These are phyloP conservation scores for Hypercompe scribonia DNA, from an alignment of 2,888 invertebrate genomes.

Conservation along the genomic window DNA sequence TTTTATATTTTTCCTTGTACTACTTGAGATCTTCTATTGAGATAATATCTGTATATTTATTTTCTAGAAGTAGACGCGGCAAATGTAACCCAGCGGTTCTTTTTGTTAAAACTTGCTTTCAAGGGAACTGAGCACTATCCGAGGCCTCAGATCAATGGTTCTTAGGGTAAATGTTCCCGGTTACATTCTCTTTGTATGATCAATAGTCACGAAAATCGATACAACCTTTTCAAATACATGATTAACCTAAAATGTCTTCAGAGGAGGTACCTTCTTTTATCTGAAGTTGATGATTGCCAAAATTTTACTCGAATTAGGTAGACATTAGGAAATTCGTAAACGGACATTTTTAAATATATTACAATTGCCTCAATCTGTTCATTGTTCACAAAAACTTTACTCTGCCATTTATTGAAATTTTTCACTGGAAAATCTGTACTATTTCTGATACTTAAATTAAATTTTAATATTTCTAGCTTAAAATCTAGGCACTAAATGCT, in stretches of 20 bases:
- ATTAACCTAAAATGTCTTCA: background rate
- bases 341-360: conserved; percentile 39
- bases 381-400: conserved; percentile 40
- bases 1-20: background rate
- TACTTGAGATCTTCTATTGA: background rate
- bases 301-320: conserved; percentile 20
- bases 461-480: conserved; percentile 43
- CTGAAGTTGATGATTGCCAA: conserved; percentile 1
- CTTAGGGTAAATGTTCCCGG: background rate
- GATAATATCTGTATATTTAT: background rate
- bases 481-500: conserved; percentile 19
- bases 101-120: background rate
- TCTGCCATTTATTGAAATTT: conserved; percentile 33
- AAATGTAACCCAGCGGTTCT: background rate
- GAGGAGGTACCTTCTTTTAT: background rate
- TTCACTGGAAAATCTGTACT: conserved; percentile 6
- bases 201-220: background rate
- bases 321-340: conserved; percentile 40
- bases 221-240: background rate
- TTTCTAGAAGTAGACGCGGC: background rate
- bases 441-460: conserved; percentile 43
- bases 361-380: conserved; percentile 46
- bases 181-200: background rate
- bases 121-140: background rate
- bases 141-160: background rate